Evolutionary conservation across 2,888 invertebrate genomes (phyloP).

Genomic region (Idaea dimidiata): DNA sequence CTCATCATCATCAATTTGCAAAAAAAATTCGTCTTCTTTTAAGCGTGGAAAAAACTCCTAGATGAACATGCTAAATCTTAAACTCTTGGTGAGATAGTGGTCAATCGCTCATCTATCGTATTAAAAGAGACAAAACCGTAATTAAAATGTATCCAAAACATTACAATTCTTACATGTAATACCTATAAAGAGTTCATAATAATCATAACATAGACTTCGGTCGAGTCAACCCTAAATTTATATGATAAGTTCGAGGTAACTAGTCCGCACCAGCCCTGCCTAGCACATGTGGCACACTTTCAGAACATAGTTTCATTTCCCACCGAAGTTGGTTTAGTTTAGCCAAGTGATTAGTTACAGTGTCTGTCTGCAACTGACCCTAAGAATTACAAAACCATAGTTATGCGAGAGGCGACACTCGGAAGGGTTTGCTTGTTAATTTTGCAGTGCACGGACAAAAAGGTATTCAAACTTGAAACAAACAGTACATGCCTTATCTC

Average conservation of each 20-base stretch:
- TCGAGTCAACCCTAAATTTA: not conserved
- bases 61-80: no score
- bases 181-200: not conserved
- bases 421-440: constrained; percentile 4
- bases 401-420: constrained; percentile 7
- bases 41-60: no score
- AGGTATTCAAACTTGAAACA: not conserved
- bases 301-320: not conserved
- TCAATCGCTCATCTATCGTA: no score
- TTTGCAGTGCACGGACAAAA: not conserved
- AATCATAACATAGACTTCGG: not conserved
- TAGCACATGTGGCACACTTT: not conserved
- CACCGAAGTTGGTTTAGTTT: not conserved
- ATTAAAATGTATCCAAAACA: no score
- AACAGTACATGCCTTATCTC: no score
- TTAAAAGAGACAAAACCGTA: no score
- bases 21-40: no score
- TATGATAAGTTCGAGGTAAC: not conserved
- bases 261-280: not conserved
- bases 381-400: not conserved
- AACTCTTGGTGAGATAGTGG: no score
- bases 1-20: no score
- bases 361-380: not conserved
- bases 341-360: not conserved
- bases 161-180: not conserved